Conservation (phyloP, 2,797 vertebrate genomes). For the Huso huso region DNA sequence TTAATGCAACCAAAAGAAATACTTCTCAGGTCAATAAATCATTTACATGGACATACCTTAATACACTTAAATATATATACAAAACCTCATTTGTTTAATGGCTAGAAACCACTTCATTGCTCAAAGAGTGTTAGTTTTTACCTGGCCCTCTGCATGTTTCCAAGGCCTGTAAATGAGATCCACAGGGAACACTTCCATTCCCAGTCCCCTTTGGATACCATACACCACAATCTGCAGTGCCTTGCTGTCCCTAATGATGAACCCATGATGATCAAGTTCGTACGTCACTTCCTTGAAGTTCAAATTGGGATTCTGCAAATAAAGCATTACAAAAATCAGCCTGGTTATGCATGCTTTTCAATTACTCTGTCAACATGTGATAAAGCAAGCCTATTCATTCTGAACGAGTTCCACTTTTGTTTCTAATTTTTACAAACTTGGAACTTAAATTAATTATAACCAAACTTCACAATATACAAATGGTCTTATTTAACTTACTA, state of each 20-base stretch:
- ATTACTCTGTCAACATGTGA: too few relatives aligned
- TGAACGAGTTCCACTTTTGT: too few relatives aligned
- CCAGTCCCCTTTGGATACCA: constrained; percentile 88
- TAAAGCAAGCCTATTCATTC: background rate
- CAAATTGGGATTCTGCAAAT: constrained; percentile 80
- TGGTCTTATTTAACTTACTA: background rate
- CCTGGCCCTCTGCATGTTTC: constrained; percentile 98
- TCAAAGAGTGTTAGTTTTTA: constrained; percentile 33
- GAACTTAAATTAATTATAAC: too few relatives aligned
- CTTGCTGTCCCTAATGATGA: constrained; percentile 94
- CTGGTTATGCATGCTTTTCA: background rate
- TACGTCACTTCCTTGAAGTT: constrained; percentile 99
- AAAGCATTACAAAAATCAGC: constrained; percentile 4
- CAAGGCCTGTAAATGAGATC: constrained; percentile 95
- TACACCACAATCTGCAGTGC: constrained; percentile 93
- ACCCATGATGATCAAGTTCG: constrained; percentile 91
- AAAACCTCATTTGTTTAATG: background rate
- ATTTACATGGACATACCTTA: too few relatives aligned
- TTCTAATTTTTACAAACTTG: too few relatives aligned
- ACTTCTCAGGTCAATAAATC: background rate
- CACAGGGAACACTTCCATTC: constrained; percentile 92
- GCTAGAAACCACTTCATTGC: too few relatives aligned
- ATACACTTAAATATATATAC: background rate
- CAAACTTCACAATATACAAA: background rate
- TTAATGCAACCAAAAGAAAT: background rate